A percentile compares a stretch with the other conserved stretches of the same genome.
Evolutionary conservation across 2,888 invertebrate genomes (phyloP).

Genomic region (Synanthedon vespiformis): DNA sequence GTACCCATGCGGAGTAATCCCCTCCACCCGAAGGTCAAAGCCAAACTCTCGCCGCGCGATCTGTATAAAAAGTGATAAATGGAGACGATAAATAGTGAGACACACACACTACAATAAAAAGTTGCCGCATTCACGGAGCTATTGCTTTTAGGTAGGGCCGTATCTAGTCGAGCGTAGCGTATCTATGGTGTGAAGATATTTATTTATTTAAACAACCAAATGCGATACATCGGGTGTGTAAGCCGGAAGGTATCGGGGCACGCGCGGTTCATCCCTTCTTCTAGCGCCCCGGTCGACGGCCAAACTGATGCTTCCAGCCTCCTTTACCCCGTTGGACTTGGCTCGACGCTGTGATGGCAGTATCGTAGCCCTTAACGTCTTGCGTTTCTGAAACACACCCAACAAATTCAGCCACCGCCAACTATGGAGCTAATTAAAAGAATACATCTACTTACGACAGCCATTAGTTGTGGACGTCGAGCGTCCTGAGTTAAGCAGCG

Average conservation of each 20-base stretch:
- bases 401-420: neutral
- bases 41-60: too few species aligned
- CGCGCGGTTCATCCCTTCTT: conserved; percentile 75
- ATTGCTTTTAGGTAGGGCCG: too few species aligned
- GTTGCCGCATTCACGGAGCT: too few species aligned
- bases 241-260: conserved; percentile 78
- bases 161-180: too few species aligned
- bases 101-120: too few species aligned
- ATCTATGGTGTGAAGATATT: too few species aligned
- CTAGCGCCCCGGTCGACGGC: conserved; percentile 77
- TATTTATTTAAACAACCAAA: conserved; percentile 73
- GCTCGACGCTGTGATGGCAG: conserved; percentile 81
- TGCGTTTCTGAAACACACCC: conserved; percentile 81
- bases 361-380: conserved; percentile 84
- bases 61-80: too few species aligned
- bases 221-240: conserved; percentile 86
- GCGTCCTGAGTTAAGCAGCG: conserved; percentile 26
- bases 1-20: too few species aligned
- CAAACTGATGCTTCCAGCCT: conserved; percentile 83
- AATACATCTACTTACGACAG: conserved; percentile 49
- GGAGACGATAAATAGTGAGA: too few species aligned
- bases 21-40: too few species aligned
- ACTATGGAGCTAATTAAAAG: conserved; percentile 4
- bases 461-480: conserved; percentile 25
- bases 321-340: conserved; percentile 84